phyloP scores from a whole-genome alignment of 2,888 invertebrate species.

The Eupithecia subfuscata region DNA sequence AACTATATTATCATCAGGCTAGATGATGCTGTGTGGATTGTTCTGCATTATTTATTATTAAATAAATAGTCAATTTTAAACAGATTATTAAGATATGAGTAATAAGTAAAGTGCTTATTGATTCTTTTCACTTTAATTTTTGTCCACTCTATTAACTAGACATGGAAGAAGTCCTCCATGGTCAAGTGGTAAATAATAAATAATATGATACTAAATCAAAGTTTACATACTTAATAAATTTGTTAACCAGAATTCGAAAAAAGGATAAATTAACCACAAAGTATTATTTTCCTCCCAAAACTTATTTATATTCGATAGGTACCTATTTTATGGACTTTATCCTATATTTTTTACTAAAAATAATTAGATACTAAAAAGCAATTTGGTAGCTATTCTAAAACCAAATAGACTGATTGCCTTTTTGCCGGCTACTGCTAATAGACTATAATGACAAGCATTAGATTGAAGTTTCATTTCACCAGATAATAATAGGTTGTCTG shows the following conservation, averaged over 20 bases:
- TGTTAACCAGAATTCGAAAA: neutral
- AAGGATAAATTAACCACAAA: neutral
- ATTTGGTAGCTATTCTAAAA: slow-evolving; percentile 16
- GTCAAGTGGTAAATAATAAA: no score
- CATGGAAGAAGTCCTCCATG: neutral
- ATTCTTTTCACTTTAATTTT: neutral
- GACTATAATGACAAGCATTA: slow-evolving; percentile 69
- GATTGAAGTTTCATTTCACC: slow-evolving; percentile 57
- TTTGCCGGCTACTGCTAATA: slow-evolving; percentile 62
- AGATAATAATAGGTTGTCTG: slow-evolving; percentile 60
- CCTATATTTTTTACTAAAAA: neutral
- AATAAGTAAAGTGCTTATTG: neutral
- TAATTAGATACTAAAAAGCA: slow-evolving; percentile 8
- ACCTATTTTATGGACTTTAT: neutral
- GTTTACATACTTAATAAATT: neutral
- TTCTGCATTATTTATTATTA: no score
- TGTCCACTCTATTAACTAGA: neutral
- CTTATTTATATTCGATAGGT: neutral
- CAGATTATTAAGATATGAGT: no score
- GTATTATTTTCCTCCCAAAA: neutral
- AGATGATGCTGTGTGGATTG: no score
- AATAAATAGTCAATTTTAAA: neutral
- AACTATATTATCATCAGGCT: no score
- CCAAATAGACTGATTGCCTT: slow-evolving; percentile 52
- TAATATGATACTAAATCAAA: neutral